Conservation (phyloP, 2,888 invertebrate species). For the Sialis lutaria region DNA sequence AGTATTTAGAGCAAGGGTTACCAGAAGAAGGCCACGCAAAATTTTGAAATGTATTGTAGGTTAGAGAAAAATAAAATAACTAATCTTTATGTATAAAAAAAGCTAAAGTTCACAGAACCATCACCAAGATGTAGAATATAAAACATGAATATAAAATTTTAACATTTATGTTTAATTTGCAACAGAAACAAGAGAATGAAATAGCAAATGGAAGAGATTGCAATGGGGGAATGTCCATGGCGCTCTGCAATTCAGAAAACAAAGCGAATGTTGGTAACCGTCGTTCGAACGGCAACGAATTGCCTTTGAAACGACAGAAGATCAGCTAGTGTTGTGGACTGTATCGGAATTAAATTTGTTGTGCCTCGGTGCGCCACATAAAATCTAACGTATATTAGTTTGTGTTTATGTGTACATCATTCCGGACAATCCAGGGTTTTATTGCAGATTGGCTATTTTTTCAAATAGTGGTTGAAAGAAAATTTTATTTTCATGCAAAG, state of each 20-base stretch:
- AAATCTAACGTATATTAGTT: background rate
- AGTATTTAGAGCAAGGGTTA: too few species aligned
- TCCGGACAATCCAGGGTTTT: background rate
- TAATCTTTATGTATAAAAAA: background rate
- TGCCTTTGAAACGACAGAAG: constrained; percentile 23
- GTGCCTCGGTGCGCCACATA: constrained; percentile 12
- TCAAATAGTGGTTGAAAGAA: background rate
- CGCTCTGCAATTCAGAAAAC: background rate
- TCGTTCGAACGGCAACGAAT: constrained; percentile 22
- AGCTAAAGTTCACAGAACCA: background rate
- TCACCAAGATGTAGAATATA: background rate
- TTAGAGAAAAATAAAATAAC: background rate
- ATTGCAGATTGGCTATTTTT: background rate
- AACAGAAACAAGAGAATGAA: constrained; percentile 1
- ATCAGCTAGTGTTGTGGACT: constrained; percentile 25
- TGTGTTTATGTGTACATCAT: background rate
- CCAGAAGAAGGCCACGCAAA: background rate
- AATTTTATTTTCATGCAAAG: too few species aligned
- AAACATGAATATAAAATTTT: background rate
- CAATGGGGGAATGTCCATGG: constrained; percentile 3
- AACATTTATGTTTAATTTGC: background rate
- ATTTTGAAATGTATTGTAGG: background rate
- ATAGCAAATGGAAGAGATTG: constrained; percentile 1
- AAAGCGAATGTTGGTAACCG: constrained; percentile 14
- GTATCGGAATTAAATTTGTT: constrained; percentile 9